Evolutionary conservation across 2,113 vertebrate genomes (phyloP).

Genomic region (Oncorhynchus kisutch): DNA sequence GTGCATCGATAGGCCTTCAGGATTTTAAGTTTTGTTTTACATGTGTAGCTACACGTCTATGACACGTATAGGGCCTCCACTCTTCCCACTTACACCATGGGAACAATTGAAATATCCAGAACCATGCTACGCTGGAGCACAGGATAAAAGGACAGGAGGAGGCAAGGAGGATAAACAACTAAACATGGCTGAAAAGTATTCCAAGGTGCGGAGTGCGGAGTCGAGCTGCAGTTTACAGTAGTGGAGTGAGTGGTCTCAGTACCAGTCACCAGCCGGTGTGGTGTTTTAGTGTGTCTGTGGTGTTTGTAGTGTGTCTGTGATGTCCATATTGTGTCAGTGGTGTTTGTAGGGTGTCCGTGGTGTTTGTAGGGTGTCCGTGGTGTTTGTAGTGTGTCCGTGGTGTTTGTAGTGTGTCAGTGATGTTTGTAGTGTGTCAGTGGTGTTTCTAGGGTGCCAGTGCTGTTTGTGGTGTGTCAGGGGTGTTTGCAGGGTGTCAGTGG

Average conservation of each 20-base stretch:
- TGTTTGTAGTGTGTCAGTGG: conserved; percentile 69
- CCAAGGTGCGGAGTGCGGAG: too few relatives aligned
- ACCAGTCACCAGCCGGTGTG: background rate
- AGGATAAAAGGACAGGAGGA: conserved; percentile 28
- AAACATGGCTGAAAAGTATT: too few relatives aligned
- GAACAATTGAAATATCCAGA: conserved; percentile 14
- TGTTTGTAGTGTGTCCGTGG: too few relatives aligned
- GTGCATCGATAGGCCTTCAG: conserved; percentile 39
- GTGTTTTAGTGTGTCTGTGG: background rate
- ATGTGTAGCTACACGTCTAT: conserved; percentile 56
- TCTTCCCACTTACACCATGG: conserved; percentile 22
- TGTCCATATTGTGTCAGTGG: too few relatives aligned
- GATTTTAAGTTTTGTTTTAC: conserved; percentile 50
- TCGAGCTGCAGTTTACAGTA: too few relatives aligned
- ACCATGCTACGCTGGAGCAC: conserved; percentile 27
- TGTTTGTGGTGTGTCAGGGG: too few relatives aligned
- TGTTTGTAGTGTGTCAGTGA: conserved; percentile 11
- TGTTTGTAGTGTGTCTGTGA: too few relatives aligned
- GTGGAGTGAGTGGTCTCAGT: too few relatives aligned
- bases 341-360: too few relatives aligned
- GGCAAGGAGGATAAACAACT: too few relatives aligned
- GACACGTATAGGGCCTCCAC: background rate
- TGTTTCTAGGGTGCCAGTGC: background rate
- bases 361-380: too few relatives aligned
- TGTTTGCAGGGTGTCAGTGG: too few relatives aligned